Base-by-base conservation (phyloP, 2,113 vertebrate species). In the Rhabdomys dilectus region DNA sequence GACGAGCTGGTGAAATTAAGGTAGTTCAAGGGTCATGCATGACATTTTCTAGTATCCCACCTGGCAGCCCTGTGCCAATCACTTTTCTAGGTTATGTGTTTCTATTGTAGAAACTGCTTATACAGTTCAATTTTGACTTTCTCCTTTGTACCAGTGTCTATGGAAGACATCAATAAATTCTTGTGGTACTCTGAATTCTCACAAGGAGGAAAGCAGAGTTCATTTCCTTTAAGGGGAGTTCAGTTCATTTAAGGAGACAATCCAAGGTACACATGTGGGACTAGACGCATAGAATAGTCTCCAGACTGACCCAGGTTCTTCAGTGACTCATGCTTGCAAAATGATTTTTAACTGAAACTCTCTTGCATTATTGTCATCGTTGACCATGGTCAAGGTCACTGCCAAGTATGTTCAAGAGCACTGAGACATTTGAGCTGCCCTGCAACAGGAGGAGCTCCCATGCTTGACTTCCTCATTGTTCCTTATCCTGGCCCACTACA, bases 51-150 rank as follows among this genome's bases (percentile, higher is more conserved):
- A 45, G n/a, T 88, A 66, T 58, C 1, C 3, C 4, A 24, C 11
- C 48, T 26, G 34, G 64, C n/a, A 88, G 53, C 34, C 56, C 11
- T 70, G 51, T 85, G n/a, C 5, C 4, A 12, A 70, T 92, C 31
- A 4, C 17, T 90, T 51, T 42, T 29, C 62, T 89, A 70, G 29
- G 76, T 86, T 45, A 66, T 85, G 45, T 81, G 15, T 78, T 92
- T 93, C 76, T 31, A 62, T 26, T 58, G 11, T 53, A 77, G 82
- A 93, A 88, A 78, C 31, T 80, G 58, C 84, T 62, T 77, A 42
- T 51, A 13, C 56, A 53, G 56, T 73, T 93, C 42, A 13, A 21
- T 87, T 94, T 91, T 88, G 45, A 73, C 51, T 84, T 93, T 86
- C 45, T 62, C n/a, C 31, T 64, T 70, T 73, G 48, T 24, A 34